A percentile compares a stretch with the other conserved stretches of the same genome.
Evolutionary conservation across 2,888 invertebrate species (phyloP).

Genomic region (Eupeodes latifasciatus): DNA sequence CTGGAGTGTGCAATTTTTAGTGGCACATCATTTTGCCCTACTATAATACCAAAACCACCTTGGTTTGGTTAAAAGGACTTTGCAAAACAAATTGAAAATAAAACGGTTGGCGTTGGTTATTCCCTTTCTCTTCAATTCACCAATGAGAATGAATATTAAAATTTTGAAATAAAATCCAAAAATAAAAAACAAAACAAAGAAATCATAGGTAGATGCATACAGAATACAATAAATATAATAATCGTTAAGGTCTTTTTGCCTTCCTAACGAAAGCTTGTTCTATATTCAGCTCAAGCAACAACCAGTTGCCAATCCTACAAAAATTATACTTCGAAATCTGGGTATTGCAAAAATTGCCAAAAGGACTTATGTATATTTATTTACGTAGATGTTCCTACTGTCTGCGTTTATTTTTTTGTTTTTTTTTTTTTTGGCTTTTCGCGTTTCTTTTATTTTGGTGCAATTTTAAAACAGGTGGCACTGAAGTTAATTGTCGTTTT

Average conservation of each 20-base stretch:
- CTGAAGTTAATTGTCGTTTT: constrained; percentile 74
- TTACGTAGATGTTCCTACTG: not conserved
- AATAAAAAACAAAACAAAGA: not conserved
- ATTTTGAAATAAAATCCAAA: constrained; percentile 49
- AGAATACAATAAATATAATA: not conserved
- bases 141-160: constrained; percentile 63
- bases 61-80: constrained; percentile 35
- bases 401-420: not conserved
- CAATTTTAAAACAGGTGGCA: constrained; percentile 69
- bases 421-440: no score
- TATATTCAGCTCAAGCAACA: constrained; percentile 14
- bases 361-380: not conserved
- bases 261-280: not conserved
- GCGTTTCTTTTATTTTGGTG: no score
- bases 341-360: constrained; percentile 1
- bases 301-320: constrained; percentile 49
- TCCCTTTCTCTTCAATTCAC: constrained; percentile 35
- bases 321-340: constrained; percentile 23
- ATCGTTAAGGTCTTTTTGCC: not conserved
- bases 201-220: not conserved
- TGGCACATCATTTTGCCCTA: constrained; percentile 21
- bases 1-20: not conserved
- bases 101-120: not conserved
- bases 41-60: constrained; percentile 46
- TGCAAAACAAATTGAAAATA: constrained; percentile 48